Base-by-base conservation (phyloP, 2,797 vertebrate species). In the Mormyrus hasselquistii region DNA sequence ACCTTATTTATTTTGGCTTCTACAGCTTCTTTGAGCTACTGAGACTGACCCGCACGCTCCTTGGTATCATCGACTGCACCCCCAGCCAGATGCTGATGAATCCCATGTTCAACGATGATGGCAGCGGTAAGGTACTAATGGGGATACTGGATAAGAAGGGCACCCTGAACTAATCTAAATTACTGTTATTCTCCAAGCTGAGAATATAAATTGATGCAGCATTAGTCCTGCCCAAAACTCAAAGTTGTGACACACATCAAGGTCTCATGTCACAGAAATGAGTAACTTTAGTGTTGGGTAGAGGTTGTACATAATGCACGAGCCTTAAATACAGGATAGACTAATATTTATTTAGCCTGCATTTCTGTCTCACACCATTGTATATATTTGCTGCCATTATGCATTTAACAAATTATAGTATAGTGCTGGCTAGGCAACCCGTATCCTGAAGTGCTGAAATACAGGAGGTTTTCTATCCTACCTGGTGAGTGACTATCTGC, bases 1-100 rank as follows among this genome's bases (percentile, higher is more conserved):
- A 99, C 92, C 95, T 99, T 93, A 99, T 99, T 95, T 99, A 99
- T 95, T 99, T 99, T 91, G 99, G 99, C 82, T 99, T 99, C 97
- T 99, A 99, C 93, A 99, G 98, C 94, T 99, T 99, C 94, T 98
- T 97, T 10, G 98, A 99, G 95, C 95, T 99, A 87, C 95, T 99
- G 91, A 94, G 98, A 90, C 95, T 99, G 91, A 99, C 99, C 0
- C 96, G 98, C 89, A 99, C 98, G 0, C 95, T 99, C 89, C 94
- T 99, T 89, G 97, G 98, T 89, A 99, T 99, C 92, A 98, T 99
- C 0, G 99, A 99, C 95, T 99, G 98, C 0, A 95, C 98, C 55
- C 97, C 98, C 53, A 97, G 95, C 6, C 95, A 96, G 1, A 94
- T 94, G 0, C 92, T 96, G 5, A 83, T 95, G 89, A 85, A 62